Percentiles rank a stretch among this genome's conserved stretches.
These are phyloP conservation scores for Eulemur rubriventer DNA, from an alignment of 2,797 vertebrate species.

Conservation along the genomic window DNA sequence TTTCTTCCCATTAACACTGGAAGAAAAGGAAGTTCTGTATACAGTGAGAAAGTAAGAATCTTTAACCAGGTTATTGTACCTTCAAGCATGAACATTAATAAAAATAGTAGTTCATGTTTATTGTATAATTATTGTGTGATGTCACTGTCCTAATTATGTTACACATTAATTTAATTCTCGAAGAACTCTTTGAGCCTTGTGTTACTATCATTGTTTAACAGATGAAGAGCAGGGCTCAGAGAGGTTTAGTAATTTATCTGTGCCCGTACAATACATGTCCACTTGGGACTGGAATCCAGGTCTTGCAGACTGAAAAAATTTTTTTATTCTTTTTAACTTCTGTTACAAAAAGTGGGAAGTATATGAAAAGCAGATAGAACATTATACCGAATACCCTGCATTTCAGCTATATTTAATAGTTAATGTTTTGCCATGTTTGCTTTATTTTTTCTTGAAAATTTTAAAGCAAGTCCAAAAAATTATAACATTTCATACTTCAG, in stretches of 20 bases:
- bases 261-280: background rate
- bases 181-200: background rate
- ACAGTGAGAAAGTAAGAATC: background rate
- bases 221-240: slow-evolving; percentile 19
- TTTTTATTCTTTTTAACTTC: background rate
- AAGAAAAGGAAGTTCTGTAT: background rate
- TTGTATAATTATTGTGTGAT: background rate
- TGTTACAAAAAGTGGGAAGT: background rate
- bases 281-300: background rate
- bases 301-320: background rate
- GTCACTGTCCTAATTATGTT: background rate
- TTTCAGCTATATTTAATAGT: background rate
- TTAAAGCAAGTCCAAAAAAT: background rate
- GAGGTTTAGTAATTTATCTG: background rate
- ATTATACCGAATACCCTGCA: background rate
- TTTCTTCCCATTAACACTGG: background rate
- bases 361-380: background rate
- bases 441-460: background rate
- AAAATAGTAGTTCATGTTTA: background rate
- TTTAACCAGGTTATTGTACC: background rate
- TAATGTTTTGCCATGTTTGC: background rate
- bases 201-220: background rate
- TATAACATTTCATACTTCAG: background rate
- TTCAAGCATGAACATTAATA: background rate
- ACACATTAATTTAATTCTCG: background rate